Conservation (phyloP, 2,888 invertebrate species). For the Drosophila hawaiiensis region DNA sequence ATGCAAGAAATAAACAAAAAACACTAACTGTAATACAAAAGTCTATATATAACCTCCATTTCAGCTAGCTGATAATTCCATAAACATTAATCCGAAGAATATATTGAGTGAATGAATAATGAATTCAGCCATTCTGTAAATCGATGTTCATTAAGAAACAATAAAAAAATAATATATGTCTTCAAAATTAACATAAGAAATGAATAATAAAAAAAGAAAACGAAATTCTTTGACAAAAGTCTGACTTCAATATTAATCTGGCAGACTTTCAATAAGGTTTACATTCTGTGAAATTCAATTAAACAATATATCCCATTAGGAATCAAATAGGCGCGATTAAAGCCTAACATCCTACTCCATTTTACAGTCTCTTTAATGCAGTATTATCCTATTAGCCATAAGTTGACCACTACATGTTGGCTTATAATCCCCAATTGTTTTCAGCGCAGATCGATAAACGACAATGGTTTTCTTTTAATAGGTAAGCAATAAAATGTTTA, state of each 20-base stretch:
- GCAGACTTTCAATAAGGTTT: not conserved
- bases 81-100: not conserved
- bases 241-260: not conserved
- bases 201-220: not conserved
- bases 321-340: no score
- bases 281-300: no score
- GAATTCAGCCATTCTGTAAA: not conserved
- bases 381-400: not conserved
- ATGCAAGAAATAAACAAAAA: no score
- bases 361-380: not conserved
- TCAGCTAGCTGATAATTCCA: not conserved
- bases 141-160: not conserved
- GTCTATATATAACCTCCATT: not conserved
- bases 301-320: no score
- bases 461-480: not conserved
- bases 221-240: not conserved
- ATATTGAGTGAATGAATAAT: not conserved
- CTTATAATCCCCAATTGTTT: not conserved
- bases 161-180: no score
- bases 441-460: not conserved
- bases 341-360: not conserved
- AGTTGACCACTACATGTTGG: not conserved
- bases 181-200: not conserved
- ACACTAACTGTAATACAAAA: no score
- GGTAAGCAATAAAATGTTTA: constrained; percentile 12